Evolutionary conservation across 2,888 invertebrate genomes (phyloP).

Genomic region (Hanleya hanleyi): DNA sequence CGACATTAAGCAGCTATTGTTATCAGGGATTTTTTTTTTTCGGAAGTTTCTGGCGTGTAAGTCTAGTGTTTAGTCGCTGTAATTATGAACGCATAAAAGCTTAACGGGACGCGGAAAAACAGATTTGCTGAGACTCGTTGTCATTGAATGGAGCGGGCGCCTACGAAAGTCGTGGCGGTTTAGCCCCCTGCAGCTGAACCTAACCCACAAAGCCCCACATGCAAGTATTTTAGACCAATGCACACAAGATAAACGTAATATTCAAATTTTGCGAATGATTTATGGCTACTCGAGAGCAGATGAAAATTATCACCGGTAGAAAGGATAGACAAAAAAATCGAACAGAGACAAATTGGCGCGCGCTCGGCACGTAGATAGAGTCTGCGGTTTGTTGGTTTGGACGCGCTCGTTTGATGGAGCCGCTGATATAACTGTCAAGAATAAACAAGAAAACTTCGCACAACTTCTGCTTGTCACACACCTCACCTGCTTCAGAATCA

Average conservation of each 20-base stretch:
- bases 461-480: not conserved
- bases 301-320: slow-evolving; percentile 43
- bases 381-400: not conserved
- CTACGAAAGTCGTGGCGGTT: not conserved
- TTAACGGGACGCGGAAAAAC: not conserved
- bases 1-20: not conserved
- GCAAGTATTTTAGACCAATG: slow-evolving; percentile 16
- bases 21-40: slow-evolving; percentile 16
- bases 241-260: slow-evolving; percentile 63
- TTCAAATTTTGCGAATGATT: slow-evolving; percentile 64
- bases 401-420: not conserved
- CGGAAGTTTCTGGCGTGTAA: slow-evolving; percentile 56
- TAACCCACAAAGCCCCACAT: not conserved
- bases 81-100: slow-evolving; percentile 67
- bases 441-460: not conserved
- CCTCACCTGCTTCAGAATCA: no score
- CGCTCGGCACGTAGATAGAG: not conserved
- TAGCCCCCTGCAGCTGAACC: not conserved
- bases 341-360: not conserved
- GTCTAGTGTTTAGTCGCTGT: slow-evolving; percentile 65
- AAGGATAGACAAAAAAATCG: slow-evolving; percentile 8
- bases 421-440: not conserved
- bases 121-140: not conserved
- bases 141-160: not conserved
- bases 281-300: slow-evolving; percentile 66